Evolutionary conservation across 2,113 vertebrate species (phyloP), one percentile per base, ranked within the genome.

Genomic region (Cavia porcellus): DNA sequence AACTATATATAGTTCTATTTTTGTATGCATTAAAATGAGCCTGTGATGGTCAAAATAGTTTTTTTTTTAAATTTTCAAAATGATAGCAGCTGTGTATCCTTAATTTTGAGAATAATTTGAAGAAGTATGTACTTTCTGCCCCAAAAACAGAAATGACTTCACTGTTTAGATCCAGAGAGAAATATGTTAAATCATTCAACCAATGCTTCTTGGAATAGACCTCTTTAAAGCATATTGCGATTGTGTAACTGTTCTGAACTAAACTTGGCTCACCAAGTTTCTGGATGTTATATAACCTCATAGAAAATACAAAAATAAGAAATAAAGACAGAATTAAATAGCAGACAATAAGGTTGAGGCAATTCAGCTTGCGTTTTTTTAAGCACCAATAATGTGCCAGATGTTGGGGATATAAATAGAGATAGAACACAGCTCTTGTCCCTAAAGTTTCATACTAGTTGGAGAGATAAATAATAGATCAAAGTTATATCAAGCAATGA

Each of bases 181-280:
- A 97, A 95, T 97, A 97, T 97, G 94, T 97, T 95, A 97, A 96
- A 95, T 95, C 95, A 38, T 95, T 97, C 88, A 88, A 89, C 96
- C 94, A 94, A 59, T 86, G 92, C 74, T 86, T 75, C 95, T 97
- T 89, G 82, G 85, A 98, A 98, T 95, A 97, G 96, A 97, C 66
- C 95, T 95, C 88, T 96, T 94, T 93, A 97, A 96, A 97, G 94
- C 90, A 95, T 92, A 97, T 97, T 98, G 96, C 95, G 97, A 95
- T 98, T 98, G 97, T 97, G 88, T 98, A 98, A 98, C 97, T 98
- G 97, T 98, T 97, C 98, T 91, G 92, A 97, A 96, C 97, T 98
- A 97, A 98, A 97, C 94, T 97, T 97, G 95, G 97, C 92, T 97
- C 95, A 86, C 86, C 45, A 94, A 96, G 64, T 86, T 88, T 96